Evolutionary conservation across 2,797 vertebrate genomes (phyloP).

Genomic region (Caiman crocodilus): DNA sequence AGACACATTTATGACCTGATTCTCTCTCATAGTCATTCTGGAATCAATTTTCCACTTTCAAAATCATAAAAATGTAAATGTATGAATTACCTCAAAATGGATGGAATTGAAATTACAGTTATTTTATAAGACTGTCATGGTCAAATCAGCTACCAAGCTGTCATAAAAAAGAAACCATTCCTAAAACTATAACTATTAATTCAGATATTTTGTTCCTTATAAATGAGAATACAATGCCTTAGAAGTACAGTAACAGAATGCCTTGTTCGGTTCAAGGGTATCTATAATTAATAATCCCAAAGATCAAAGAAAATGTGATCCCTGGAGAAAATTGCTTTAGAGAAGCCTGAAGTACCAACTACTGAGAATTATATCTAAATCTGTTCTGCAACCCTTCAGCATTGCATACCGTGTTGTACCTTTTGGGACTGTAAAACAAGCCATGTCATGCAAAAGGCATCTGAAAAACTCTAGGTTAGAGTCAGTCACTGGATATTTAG

Average conservation of each 20-base stretch:
- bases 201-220: constrained; percentile 44
- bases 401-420: not conserved
- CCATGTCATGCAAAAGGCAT: not conserved
- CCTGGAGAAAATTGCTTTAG: constrained; percentile 51
- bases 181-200: constrained; percentile 36
- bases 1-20: not conserved
- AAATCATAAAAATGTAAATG: not conserved
- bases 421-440: constrained; percentile 37
- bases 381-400: constrained; percentile 21
- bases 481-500: not conserved
- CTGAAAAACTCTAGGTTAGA: constrained; percentile 4
- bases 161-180: constrained; percentile 26
- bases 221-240: not conserved
- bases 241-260: not conserved
- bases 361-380: constrained; percentile 24
- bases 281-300: constrained; percentile 54
- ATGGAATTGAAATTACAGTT: not conserved
- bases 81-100: not conserved
- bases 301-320: constrained; percentile 52
- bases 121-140: not conserved
- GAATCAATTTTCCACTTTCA: not conserved
- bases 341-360: constrained; percentile 41
- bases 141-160: constrained; percentile 18
- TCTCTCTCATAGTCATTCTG: not conserved
- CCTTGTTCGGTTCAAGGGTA: constrained; percentile 39